Percentiles rank a stretch among this genome's conserved stretches.
Evolutionary conservation across 2,797 vertebrate genomes (phyloP).

Genomic region (Propithecus deckenii): DNA sequence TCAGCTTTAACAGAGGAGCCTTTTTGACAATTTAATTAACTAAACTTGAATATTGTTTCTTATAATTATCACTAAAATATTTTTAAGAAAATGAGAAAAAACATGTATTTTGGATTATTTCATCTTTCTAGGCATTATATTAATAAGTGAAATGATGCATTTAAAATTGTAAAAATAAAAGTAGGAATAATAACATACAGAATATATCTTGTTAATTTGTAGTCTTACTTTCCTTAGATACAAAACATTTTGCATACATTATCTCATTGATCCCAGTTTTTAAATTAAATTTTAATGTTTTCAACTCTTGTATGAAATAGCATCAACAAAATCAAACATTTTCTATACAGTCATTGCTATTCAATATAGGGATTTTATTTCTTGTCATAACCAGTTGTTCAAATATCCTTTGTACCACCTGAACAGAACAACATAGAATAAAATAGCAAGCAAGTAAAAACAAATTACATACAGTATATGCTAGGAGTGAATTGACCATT

Average conservation of each 20-base stretch:
- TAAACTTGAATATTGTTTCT: neutral
- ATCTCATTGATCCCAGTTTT: neutral
- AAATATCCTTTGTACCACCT: neutral
- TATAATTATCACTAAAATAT: neutral
- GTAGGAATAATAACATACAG: neutral
- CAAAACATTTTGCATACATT: neutral
- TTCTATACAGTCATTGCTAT: neutral
- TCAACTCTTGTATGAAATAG: neutral
- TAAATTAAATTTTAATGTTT: neutral
- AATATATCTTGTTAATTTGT: neutral
- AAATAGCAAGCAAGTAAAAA: neutral
- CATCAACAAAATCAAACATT: neutral
- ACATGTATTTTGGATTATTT: neutral
- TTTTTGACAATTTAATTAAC: neutral
- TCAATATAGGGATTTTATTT: neutral
- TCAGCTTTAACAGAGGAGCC: neutral
- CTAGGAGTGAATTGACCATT: neutral
- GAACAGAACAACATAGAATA: neutral
- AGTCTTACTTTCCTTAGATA: neutral
- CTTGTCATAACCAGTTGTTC: neutral
- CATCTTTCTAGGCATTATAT: neutral
- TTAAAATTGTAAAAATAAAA: neutral
- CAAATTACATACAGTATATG: neutral
- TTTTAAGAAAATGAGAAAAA: neutral
- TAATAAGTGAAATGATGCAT: neutral